A percentile compares a stretch with the other conserved stretches of the same genome.
Evolutionary conservation across 2,797 vertebrate species (phyloP).

Genomic region (Lateolabrax maculatus): DNA sequence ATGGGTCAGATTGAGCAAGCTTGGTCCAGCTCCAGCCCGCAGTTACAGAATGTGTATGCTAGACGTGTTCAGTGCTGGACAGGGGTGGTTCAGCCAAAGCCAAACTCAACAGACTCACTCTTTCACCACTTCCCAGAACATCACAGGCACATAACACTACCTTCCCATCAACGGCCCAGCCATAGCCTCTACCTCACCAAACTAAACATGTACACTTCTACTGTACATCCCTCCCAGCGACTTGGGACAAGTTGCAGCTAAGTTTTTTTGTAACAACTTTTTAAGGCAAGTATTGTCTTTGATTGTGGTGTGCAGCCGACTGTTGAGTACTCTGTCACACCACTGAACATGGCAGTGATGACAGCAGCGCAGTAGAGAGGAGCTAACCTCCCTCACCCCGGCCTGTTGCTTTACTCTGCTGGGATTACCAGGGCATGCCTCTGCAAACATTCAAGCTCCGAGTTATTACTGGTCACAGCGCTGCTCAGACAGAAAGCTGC

Average conservation of each 20-base stretch:
- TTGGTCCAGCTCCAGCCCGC: constrained; percentile 76
- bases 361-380: constrained; percentile 66
- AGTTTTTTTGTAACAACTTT: neutral
- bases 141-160: constrained; percentile 57
- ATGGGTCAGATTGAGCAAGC: constrained; percentile 78
- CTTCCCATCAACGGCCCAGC: constrained; percentile 69
- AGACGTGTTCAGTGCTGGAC: constrained; percentile 47
- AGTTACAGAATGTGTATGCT: constrained; percentile 71
- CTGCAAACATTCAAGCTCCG: constrained; percentile 77
- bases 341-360: constrained; percentile 43
- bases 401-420: constrained; percentile 74
- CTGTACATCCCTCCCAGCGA: constrained; percentile 40
- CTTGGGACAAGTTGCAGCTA: neutral
- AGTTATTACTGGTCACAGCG: constrained; percentile 74
- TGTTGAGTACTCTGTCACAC: constrained; percentile 57
- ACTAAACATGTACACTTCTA: constrained; percentile 51
- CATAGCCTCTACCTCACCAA: constrained; percentile 61
- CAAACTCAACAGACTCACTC: constrained; percentile 79
- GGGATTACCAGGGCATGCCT: constrained; percentile 78
- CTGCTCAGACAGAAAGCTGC: constrained; percentile 54
- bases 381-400: constrained; percentile 70
- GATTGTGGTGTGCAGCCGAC: constrained; percentile 24
- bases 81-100: constrained; percentile 53
- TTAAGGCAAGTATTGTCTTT: constrained; percentile 21
- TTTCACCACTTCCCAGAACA: constrained; percentile 85